Base-by-base conservation (phyloP, 2,797 vertebrate genomes). In the Aldrovandia affinis region DNA sequence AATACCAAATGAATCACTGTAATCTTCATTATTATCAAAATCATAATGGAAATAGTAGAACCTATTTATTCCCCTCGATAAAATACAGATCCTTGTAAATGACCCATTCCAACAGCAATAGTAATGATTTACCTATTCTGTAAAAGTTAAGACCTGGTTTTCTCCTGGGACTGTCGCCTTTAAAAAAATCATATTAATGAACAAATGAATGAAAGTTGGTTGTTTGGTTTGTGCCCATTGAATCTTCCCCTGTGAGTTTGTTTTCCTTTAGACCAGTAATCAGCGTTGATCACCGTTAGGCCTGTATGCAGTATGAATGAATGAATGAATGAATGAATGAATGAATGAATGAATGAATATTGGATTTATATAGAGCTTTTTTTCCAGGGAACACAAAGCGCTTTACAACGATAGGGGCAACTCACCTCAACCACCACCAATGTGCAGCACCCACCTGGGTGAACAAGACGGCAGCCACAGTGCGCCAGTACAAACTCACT, bases 301-400 rank as follows among this genome's bases (percentile, higher is more conserved):
- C 70, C 39, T 44, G 70, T 75, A 44, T 75, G 39, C 70, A 75
- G n/a, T n/a, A n/a, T n/a, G n/a, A n/a, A n/a, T n/a, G n/a, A n/a
- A n/a, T n/a, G n/a, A n/a, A n/a, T n/a, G n/a, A n/a, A n/a, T n/a
- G n/a, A n/a, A n/a, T n/a, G n/a, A n/a, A n/a, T n/a, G n/a, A n/a
- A n/a, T n/a, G n/a, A n/a, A n/a, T n/a, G n/a, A n/a, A n/a, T n/a
- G n/a, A n/a, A n/a, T n/a, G n/a, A n/a, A n/a, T n/a, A n/a, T n/a
- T n/a, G n/a, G n/a, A n/a, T n/a, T n/a, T n/a, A n/a, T n/a, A n/a
- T n/a, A n/a, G n/a, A n/a, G n/a, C n/a, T n/a, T n/a, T n/a, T n/a
- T n/a, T n/a, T n/a, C n/a, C n/a, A n/a, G n/a, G n/a, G n/a, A n/a
- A n/a, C n/a, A n/a, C n/a, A n/a, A n/a, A n/a, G n/a, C n/a, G n/a